phyloP scores from a whole-genome alignment of 2,113 vertebrate genomes.

The Callaeas wilsoni region DNA sequence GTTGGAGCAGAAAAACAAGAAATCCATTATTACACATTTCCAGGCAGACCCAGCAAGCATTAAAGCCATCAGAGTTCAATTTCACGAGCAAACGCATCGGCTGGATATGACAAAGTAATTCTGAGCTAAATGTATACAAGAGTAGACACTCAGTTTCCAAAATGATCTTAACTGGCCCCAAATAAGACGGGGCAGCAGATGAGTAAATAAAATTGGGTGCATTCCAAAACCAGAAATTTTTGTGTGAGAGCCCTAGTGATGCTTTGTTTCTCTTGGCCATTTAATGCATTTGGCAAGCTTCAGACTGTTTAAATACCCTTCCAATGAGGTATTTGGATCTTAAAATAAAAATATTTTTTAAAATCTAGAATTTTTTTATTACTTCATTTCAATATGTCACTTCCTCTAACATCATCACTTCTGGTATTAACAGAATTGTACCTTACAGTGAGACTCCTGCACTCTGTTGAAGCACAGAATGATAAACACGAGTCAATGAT shows the following conservation, averaged over 20 bases:
- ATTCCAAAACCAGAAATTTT: constrained; percentile 9
- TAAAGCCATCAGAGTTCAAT: background rate
- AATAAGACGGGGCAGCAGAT: background rate
- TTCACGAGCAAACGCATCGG: background rate
- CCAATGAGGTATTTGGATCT: constrained; percentile 28
- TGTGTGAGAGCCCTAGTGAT: background rate
- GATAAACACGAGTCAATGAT: background rate
- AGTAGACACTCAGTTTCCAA: background rate
- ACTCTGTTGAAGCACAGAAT: background rate
- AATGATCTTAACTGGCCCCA: background rate
- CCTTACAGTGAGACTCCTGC: background rate
- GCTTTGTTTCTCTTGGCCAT: constrained; percentile 29
- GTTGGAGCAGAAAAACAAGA: constrained; percentile 5
- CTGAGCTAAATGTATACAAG: background rate
- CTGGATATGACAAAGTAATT: background rate
- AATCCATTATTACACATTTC: background rate
- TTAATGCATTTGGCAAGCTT: constrained; percentile 46
- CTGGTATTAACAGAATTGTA: background rate
- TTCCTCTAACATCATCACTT: background rate
- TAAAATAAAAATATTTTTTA: background rate
- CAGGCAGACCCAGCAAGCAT: background rate
- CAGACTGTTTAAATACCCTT: constrained; percentile 35
- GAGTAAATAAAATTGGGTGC: background rate
- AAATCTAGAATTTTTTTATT: background rate
- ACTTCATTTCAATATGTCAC: constrained; percentile 12